Evolutionary conservation across 2,797 vertebrate genomes (phyloP), one percentile per base, ranked within the genome.

Genomic region (Cetoscarus ocellatus): DNA sequence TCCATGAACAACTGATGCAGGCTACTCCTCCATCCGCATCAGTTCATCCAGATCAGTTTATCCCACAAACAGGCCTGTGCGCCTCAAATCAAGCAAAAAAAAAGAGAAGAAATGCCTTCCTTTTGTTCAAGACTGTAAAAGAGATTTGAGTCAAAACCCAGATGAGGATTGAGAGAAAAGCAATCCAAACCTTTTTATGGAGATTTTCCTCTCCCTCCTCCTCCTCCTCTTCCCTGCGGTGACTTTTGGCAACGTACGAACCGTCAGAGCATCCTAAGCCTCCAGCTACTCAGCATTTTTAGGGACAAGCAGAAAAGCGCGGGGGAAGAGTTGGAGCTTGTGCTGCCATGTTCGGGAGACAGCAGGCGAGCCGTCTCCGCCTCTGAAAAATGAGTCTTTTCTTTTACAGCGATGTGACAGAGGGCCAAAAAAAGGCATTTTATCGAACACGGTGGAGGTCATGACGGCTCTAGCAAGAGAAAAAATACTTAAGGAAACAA

Each of bases 1-100:
- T 91, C 91, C 93, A 88, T 90, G 94, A 95, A 88, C 95, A 91
- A 95, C 61, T 5, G 92, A 84, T 85, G 87, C 88, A 73, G 82
- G 73, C 81, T 65, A 83, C 93, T 92, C 75, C 87, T 86, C 86
- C 85, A 67, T 85, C 90, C 75, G 93, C 94, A 92, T 91, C 78
- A 27, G 27, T 27, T 27, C 27, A 67, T 71, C 83, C 78, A 86
- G 80, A 85, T 85, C 80, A 87, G 84, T 89, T 86, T 83, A 92
- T 93, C 92, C 94, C 94, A 83, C 91, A 92, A 75, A 93, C 83
- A 81, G 92, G 91, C 88, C 76, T 73, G 91, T 92, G 72, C 7
- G 92, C 85, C 80, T 77, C 79, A 36, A 93, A 94, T 86, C 86
- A 83, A 93, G 88, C 86, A 77, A 83, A 93, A 84, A 93, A 84